These are phyloP conservation scores for Apodemia hepburni DNA, from an alignment of 2,888 invertebrate species.

Conservation along the genomic window DNA sequence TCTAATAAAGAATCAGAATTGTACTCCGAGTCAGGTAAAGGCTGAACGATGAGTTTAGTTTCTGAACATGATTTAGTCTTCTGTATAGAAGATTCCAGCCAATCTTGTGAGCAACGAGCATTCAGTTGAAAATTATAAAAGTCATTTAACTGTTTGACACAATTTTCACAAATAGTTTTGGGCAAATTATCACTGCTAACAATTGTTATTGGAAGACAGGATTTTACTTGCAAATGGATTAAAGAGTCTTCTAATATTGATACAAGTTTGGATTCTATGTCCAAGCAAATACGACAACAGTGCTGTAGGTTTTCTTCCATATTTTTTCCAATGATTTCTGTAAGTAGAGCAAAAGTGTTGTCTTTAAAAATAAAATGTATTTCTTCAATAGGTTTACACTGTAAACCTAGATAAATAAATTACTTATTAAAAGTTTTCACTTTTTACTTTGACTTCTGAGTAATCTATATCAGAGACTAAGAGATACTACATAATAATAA, in stretches of 20 bases:
- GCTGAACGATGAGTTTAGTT: slow-evolving; percentile 58
- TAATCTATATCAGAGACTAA: too few relatives aligned
- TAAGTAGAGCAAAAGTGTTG: too few relatives aligned
- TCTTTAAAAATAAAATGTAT: too few relatives aligned
- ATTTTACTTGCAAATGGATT: slow-evolving; percentile 59
- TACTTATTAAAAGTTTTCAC: too few relatives aligned
- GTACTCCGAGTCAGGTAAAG: slow-evolving; percentile 69
- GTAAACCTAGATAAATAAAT: too few relatives aligned
- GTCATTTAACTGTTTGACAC: slow-evolving; percentile 58
- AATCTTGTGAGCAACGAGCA: slow-evolving; percentile 68
- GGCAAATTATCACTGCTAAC: slow-evolving; percentile 55
- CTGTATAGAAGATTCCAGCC: slow-evolving; percentile 59
- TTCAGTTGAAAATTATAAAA: slow-evolving; percentile 71
- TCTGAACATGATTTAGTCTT: slow-evolving; percentile 51
- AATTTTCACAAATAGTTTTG: slow-evolving; percentile 57
- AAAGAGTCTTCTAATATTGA: slow-evolving; percentile 59
- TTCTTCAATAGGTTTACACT: not conserved
- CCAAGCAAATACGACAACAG: slow-evolving; percentile 67
- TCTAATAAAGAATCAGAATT: slow-evolving; percentile 71
- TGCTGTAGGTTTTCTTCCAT: slow-evolving; percentile 58
- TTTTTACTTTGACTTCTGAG: too few relatives aligned
- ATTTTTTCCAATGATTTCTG: not conserved
- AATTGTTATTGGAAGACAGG: slow-evolving; percentile 58
- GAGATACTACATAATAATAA: too few relatives aligned
- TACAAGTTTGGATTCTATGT: slow-evolving; percentile 55